Base-by-base conservation (phyloP, 2,113 vertebrate species). In the Carassius auratus region DNA sequence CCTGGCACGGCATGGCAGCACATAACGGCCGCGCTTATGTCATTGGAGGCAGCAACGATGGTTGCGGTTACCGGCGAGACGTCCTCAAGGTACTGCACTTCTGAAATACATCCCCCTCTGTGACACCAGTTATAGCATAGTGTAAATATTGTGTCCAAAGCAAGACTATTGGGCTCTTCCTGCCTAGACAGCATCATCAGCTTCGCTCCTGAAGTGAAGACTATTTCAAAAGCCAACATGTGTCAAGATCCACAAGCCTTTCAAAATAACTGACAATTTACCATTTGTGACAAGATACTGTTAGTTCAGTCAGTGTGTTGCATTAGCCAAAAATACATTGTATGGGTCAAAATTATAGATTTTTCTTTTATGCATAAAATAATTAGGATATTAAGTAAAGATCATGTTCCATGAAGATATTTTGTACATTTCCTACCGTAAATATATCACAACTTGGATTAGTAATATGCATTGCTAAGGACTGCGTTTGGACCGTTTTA, bases 21-120 rank as follows among this genome's bases (percentile, higher is more conserved):
- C 89, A 96, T 17, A 92, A 95, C 0, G 96, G 95, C 2, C 95
- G 95, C 17, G 87, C 96, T 30, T 99, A 99, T 0, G 95, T 98
- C 42, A 96, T 99, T 0, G 98, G 98, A 1, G 98, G 98, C 23
- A 99, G 98, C 92, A 99, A 99, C 88, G 96, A 97, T 0, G 93
- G 97, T 7, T 95, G 95, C 0, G 95, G 96, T 52, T 96, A 96
- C 90, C 94, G 98, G 21, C 93, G 95, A 19, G 97, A 99, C 0
- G 96, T 99, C 82, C 95, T 98, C 76, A 96, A 97, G 97, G 98
- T 99, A 89, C 2, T 19, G 26, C 19, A 23, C 12, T 26, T 9
- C 55, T 62, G 33, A 68, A 36, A 68, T 26, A 3, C 26, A 26
- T 66, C 13, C 62, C 1, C 68, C 5, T 5, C 64, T 68, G 26